Conservation (phyloP, 2,113 vertebrate genomes). For the Leucoraja erinaceus region DNA sequence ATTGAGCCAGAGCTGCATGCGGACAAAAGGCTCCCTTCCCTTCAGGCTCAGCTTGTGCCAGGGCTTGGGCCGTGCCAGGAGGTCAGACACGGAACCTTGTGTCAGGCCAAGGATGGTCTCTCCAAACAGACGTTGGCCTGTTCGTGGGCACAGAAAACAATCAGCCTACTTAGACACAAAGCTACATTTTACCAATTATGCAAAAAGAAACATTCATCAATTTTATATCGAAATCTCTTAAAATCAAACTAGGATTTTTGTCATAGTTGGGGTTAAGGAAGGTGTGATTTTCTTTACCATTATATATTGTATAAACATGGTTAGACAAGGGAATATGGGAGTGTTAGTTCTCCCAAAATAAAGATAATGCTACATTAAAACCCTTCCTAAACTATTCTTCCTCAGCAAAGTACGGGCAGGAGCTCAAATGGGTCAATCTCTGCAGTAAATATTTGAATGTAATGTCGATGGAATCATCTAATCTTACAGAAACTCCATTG, state of each 20-base stretch:
- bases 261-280: constrained; percentile 18
- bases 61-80: constrained; percentile 91
- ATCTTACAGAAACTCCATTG: not conserved
- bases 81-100: constrained; percentile 95
- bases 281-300: not conserved
- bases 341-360: not conserved
- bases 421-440: not conserved
- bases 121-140: constrained; percentile 94
- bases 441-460: not conserved
- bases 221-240: constrained; percentile 2
- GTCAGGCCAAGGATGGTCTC: constrained; percentile 94
- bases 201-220: constrained; percentile 6
- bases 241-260: constrained; percentile 7
- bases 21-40: constrained; percentile 81
- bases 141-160: constrained; percentile 31
- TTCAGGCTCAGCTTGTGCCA: constrained; percentile 97
- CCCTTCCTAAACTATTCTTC: not conserved
- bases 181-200: constrained; percentile 30
- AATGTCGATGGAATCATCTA: not conserved
- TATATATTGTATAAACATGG: not conserved
- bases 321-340: not conserved
- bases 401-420: not conserved
- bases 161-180: constrained; percentile 37
- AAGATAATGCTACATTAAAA: not conserved
- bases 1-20: constrained; percentile 93